phyloP scores from a whole-genome alignment of 1,140 invertebrate species.

The Charaxes varanes region DNA sequence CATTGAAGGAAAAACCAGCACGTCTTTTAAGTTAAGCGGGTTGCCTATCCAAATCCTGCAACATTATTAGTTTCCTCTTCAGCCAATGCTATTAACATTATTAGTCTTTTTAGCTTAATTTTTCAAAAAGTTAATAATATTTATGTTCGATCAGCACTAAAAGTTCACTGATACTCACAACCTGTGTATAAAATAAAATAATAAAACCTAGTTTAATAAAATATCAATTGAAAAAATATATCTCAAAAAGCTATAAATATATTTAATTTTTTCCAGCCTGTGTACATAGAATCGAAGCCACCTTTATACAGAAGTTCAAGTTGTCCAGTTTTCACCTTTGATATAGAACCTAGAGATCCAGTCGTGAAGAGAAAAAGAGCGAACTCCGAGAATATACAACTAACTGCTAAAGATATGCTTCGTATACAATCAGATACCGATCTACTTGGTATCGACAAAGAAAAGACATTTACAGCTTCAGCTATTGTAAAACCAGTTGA shows the following conservation, averaged over 20 bases:
- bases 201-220: no score
- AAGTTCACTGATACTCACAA: no score
- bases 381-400: constrained; percentile 75
- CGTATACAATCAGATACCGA: constrained; percentile 84
- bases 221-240: no score
- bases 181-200: no score
- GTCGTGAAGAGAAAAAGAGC: constrained; percentile 75
- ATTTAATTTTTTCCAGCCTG: constrained; percentile 58
- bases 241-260: constrained; percentile 9
- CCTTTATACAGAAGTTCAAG: constrained; percentile 71
- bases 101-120: no score
- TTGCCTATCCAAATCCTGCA: no score
- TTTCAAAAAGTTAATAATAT: no score
- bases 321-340: constrained; percentile 77
- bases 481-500: constrained; percentile 82
- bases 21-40: no score
- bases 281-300: constrained; percentile 69
- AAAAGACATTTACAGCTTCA: constrained; percentile 81
- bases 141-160: no score
- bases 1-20: no score
- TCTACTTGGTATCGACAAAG: constrained; percentile 83
- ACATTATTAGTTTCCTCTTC: no score
- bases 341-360: constrained; percentile 67
- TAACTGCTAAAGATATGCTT: constrained; percentile 69
- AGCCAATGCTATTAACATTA: no score